Percentiles rank a stretch among this genome's conserved stretches.
phyloP scores from a whole-genome alignment of 2,797 vertebrate species.

The Mus spretus region DNA sequence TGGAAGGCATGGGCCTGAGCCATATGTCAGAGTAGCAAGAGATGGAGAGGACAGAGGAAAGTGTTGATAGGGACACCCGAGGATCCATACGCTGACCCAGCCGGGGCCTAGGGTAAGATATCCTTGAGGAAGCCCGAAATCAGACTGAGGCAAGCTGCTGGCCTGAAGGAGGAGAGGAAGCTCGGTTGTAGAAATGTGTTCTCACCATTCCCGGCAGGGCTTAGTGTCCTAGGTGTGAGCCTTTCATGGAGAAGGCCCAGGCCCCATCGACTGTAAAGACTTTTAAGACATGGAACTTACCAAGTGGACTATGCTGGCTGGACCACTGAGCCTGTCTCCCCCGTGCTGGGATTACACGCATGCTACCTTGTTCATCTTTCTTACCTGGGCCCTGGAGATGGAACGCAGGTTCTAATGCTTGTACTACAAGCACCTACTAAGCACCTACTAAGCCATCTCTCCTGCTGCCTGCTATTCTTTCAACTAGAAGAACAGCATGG shows the following conservation, averaged over 20 bases:
- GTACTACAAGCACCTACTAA: too few relatives aligned
- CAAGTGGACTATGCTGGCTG: not conserved
- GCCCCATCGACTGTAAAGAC: too few relatives aligned
- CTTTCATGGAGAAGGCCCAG: not conserved
- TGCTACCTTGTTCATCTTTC: not conserved
- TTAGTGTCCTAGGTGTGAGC: not conserved
- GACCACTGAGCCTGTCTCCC: not conserved
- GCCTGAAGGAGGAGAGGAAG: not conserved
- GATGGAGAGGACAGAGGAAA: not conserved
- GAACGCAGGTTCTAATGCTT: not conserved
- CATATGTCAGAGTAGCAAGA: not conserved
- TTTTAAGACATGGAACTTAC: not conserved
- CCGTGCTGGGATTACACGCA: not conserved
- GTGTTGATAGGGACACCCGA: not conserved
- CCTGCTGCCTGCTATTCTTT: not conserved
- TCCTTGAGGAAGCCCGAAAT: not conserved
- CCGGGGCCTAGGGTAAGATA: not conserved
- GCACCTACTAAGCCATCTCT: not conserved
- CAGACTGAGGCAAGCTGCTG: too few relatives aligned
- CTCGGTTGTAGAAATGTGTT: not conserved
- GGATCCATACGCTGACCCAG: not conserved
- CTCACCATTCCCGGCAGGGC: not conserved
- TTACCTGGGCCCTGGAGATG: not conserved
- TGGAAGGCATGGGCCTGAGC: not conserved
- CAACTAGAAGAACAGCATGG: not conserved